A percentile compares a stretch with the other conserved stretches of the same genome.
phyloP scores from a whole-genome alignment of 2,888 invertebrate species.

The Strigamia transsilvanica region DNA sequence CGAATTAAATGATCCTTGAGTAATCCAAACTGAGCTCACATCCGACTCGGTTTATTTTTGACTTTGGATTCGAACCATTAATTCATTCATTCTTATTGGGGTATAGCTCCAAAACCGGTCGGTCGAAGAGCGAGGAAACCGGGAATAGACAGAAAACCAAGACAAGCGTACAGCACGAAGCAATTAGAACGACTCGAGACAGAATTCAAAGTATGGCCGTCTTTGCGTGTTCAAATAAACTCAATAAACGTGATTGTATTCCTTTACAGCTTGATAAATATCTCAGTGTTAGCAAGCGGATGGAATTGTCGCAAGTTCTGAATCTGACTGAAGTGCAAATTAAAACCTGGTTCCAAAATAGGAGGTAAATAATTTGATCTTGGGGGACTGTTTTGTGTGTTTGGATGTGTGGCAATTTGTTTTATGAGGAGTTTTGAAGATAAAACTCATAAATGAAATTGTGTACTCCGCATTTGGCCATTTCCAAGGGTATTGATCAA shows the following conservation, averaged over 20 bases:
- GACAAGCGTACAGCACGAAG: constrained; percentile 95
- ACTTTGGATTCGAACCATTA: too few relatives aligned
- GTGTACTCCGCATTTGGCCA: too few relatives aligned
- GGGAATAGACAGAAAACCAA: constrained; percentile 89
- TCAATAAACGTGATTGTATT: neutral
- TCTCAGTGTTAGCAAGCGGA: constrained; percentile 91
- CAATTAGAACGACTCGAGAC: constrained; percentile 90
- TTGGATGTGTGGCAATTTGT: too few relatives aligned
- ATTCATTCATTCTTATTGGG: constrained; percentile 59
- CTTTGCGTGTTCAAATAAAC: too few relatives aligned
- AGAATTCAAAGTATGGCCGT: constrained; percentile 82
- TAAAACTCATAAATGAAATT: too few relatives aligned
- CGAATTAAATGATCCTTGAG: neutral
- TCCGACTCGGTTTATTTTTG: too few relatives aligned
- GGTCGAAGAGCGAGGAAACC: constrained; percentile 84
- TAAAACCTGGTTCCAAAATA: constrained; percentile 96
- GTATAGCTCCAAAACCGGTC: constrained; percentile 78
- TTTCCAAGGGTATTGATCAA: too few relatives aligned
- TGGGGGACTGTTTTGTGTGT: too few relatives aligned
- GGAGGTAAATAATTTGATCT: constrained; percentile 65
- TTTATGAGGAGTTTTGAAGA: neutral
- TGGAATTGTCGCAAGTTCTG: constrained; percentile 89
- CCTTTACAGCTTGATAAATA: constrained; percentile 82
- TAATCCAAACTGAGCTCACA: neutral
- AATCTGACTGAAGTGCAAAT: constrained; percentile 94